Percentiles rank a stretch among this genome's conserved stretches.
These are phyloP conservation scores for Rhinatrema bivittatum DNA, from an alignment of 2,797 vertebrate species.

Conservation along the genomic window DNA sequence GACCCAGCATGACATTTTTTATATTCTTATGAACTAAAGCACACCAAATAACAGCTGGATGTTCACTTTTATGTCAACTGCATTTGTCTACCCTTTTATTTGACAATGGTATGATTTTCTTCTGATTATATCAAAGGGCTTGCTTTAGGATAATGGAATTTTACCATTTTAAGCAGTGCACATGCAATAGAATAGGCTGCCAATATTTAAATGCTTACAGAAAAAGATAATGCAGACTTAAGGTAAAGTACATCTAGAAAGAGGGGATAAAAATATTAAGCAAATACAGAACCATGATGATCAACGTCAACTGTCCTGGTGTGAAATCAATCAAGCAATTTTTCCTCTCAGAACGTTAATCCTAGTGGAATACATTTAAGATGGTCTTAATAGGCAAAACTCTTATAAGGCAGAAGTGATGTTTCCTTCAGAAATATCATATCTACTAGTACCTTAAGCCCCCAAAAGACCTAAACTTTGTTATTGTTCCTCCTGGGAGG, in stretches of 20 bases:
- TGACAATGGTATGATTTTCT: too few relatives aligned
- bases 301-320: slow-evolving; percentile 28
- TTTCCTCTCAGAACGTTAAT: slow-evolving; percentile 5
- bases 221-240: slow-evolving; percentile 27
- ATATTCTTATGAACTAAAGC: too few relatives aligned
- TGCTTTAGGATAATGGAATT: slow-evolving; percentile 23
- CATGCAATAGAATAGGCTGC: slow-evolving; percentile 25
- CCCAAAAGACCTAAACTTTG: slow-evolving; percentile 46
- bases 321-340: slow-evolving; percentile 19
- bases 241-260: slow-evolving; percentile 32
- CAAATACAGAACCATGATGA: slow-evolving; percentile 38
- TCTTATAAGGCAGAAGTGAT: slow-evolving; percentile 36
- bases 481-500: slow-evolving; percentile 59
- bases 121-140: slow-evolving; percentile 8
- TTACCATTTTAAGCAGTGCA: slow-evolving; percentile 19
- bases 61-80: too few relatives aligned
- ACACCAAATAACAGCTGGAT: too few relatives aligned
- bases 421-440: slow-evolving; percentile 39
- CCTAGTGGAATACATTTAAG: slow-evolving; percentile 27
- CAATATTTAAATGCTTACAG: slow-evolving; percentile 44
- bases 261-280: slow-evolving; percentile 31
- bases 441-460: slow-evolving; percentile 31
- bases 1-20: too few relatives aligned
- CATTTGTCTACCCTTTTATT: too few relatives aligned
- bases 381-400: too few relatives aligned